phyloP scores from a whole-genome alignment of 2,797 vertebrate genomes.

The Trachops cirrhosus region DNA sequence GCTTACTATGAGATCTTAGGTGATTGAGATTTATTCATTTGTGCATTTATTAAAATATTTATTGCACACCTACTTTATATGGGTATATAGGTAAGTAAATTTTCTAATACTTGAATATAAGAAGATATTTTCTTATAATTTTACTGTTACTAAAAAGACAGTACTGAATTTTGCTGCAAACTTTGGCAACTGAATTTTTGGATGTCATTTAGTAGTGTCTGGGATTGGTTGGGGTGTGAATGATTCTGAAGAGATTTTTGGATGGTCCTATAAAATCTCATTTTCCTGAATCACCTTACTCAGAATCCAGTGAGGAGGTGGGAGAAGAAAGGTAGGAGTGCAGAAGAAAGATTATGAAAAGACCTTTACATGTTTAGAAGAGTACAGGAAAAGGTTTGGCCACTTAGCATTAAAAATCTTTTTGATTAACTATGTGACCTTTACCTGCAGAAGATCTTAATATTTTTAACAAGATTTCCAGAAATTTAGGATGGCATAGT shows the following conservation, averaged over 20 bases:
- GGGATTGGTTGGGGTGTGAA: not conserved
- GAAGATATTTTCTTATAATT: not conserved
- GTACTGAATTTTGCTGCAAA: not conserved
- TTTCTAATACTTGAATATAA: slow-evolving; percentile 32
- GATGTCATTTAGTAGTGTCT: not conserved
- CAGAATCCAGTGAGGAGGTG: not conserved
- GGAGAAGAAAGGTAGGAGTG: not conserved
- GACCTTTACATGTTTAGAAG: not conserved
- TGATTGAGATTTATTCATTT: slow-evolving; percentile 7
- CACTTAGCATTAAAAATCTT: not conserved
- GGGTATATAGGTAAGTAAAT: not conserved
- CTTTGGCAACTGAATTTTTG: not conserved
- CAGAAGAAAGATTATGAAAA: not conserved
- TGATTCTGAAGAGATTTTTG: slow-evolving; percentile 30
- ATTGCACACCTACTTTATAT: not conserved
- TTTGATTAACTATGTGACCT: slow-evolving; percentile 46
- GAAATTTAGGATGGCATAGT: not conserved
- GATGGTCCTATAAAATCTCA: not conserved
- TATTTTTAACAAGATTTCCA: slow-evolving; percentile 32
- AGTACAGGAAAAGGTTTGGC: slow-evolving; percentile 26
- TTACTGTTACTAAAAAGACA: not conserved
- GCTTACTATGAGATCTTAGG: slow-evolving; percentile 37
- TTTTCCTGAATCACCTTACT: not conserved
- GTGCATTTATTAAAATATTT: not conserved
- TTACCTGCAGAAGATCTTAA: slow-evolving; percentile 40